Evolutionary conservation across 2,113 vertebrate species (phyloP), one percentile per base, ranked within the genome.

Genomic region (Tautogolabrus adspersus): DNA sequence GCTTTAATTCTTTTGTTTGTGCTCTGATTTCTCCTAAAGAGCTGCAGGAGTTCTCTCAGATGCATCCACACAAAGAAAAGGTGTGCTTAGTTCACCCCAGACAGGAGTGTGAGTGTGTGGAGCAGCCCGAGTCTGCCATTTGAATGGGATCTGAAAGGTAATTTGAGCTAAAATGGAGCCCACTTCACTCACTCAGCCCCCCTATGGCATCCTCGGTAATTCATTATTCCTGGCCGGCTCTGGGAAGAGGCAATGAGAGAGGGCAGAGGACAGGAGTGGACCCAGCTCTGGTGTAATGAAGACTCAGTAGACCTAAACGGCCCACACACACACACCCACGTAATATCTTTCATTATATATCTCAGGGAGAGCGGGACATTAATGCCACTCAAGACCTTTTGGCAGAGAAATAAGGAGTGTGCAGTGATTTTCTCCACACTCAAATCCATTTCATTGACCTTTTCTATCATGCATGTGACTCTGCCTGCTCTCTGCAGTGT

Each of bases 121-220:
- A 82, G 71, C 84, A 81, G 79, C 82, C 82, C 13, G 62, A 82
- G 65, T 84, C 88, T 85, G 67, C 88, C 80, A 89, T 92, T 91
- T 93, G 85, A 90, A 91, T 89, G 68, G 85, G 87, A 92, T 88
- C 88, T 86, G 82, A 89, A 86, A 82, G 81, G 89, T 92, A 85
- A 92, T 93, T 93, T 92, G 82, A 93, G 73, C 89, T 89, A 91
- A 92, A 91, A 92, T 92, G 90, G 90, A 93, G 87, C 89, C 87
- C 87, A 87, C 84, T 83, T 85, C 87, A 71, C 88, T 82, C 86
- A 82, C 81, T 82, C 82, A 65, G 47, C 75, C 76, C 90, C 83
- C 92, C 87, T 84, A 83, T 89, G 89, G 89, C 89, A 87, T 89
- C 84, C 82, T 84, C 83, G 88, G 87, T 90, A 93, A 91, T 91